Base-by-base conservation (phyloP, 2,113 vertebrate species). In the Oryzias curvinotus region DNA sequence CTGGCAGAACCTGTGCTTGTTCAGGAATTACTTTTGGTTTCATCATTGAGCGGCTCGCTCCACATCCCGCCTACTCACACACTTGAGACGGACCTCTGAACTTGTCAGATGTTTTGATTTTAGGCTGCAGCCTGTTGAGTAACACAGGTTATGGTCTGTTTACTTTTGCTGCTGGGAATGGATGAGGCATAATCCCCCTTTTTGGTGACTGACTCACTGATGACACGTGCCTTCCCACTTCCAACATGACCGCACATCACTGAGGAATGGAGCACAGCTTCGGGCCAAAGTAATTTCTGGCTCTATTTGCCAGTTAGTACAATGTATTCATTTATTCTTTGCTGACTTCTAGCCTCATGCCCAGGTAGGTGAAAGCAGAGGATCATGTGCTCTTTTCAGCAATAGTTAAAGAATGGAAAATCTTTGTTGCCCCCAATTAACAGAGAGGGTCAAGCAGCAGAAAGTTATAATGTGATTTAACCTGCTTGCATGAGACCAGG, bases 381-480 rank as follows among this genome's bases (percentile, higher is more conserved):
- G 77, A 62, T 88, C 86, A 87, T 86, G 88, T 86, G 86, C 70
- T 86, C 73, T 71, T 73, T 62, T 60, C 80, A 73, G 72, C 71
- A 76, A 75, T 71, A 43, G 75, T 81, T 76, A 72, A 55, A 77
- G 68, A 86, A 83, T 61, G 59, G 80, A 71, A 87, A 60, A 83
- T 85, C 85, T 84, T 85, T 67, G 52, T 68, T 84, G 79, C 68
- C 84, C 78, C 77, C 81, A 88, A 86, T 90, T 84, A 88, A 85
- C 75, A 75, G 67, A 80, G 77, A 91, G 84, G 81, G 69, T 83
- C 60, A 72, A 85, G 77, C 41, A 52, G 68, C 73, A 84, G 87
- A 86, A 90, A 83, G 84, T 84, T 78, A 81, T 86, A 75, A 89
- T 87, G 86, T 69, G 69, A 87, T 89, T 89, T 88, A 89, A 87